A percentile compares a stretch with the other conserved stretches of the same genome.
Conservation (phyloP, 1,140 invertebrate species). For the Paraescarpia echinospica region DNA sequence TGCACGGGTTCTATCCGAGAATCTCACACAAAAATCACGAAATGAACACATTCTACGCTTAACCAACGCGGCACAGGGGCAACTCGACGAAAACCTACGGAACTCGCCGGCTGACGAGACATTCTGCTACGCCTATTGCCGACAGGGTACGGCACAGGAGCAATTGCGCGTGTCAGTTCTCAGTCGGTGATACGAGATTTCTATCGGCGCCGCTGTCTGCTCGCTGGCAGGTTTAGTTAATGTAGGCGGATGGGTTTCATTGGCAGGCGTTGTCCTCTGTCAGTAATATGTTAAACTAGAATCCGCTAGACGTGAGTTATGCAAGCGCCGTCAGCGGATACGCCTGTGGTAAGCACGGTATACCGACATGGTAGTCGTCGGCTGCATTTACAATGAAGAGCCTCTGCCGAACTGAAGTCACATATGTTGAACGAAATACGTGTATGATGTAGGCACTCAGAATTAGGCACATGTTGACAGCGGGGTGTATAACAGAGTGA, state of each 20-base stretch:
- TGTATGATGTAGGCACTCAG: too few species aligned
- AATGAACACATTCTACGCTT: neutral
- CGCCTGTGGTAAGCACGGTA: neutral
- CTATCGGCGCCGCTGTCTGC: neutral
- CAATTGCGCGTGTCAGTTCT: neutral
- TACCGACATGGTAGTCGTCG: neutral
- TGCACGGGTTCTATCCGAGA: too few species aligned
- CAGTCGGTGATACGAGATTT: neutral
- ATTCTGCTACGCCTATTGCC: neutral
- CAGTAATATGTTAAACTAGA: neutral
- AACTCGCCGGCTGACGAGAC: neutral
- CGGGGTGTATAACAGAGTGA: neutral
- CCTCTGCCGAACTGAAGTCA: neutral
- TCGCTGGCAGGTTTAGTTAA: neutral
- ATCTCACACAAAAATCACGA: neutral
- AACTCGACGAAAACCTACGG: neutral
- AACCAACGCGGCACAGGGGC: neutral
- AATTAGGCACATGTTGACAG: neutral
- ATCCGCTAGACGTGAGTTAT: neutral
- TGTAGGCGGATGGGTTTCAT: neutral
- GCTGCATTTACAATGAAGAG: neutral
- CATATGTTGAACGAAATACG: neutral
- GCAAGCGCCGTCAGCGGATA: neutral
- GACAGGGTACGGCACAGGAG: neutral
- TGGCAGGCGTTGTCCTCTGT: neutral